Percentiles rank a stretch among this genome's conserved stretches.
phyloP scores from a whole-genome alignment of 1,140 invertebrate species.

The Epicauta chinensis region DNA sequence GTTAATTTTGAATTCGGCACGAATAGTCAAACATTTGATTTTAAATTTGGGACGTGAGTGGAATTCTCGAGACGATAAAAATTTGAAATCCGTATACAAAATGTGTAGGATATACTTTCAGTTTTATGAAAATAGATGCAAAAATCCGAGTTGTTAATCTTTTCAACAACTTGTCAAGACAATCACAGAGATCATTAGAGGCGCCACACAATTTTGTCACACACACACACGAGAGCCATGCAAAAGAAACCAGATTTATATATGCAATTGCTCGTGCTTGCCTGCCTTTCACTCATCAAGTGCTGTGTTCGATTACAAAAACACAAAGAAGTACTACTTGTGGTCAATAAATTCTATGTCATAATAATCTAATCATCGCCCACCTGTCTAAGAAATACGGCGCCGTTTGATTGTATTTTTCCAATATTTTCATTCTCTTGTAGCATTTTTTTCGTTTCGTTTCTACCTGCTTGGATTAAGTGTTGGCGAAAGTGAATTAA shows the following conservation, averaged over 20 bases:
- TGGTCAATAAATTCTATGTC: conserved; percentile 17
- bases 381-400: conserved; percentile 22
- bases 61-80: too few relatives aligned
- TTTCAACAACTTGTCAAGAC: too few relatives aligned
- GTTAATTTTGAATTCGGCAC: too few relatives aligned
- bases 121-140: too few relatives aligned
- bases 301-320: conserved; percentile 5
- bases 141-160: too few relatives aligned
- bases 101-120: too few relatives aligned
- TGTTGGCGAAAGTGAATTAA: conserved; percentile 13
- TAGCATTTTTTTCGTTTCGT: background rate
- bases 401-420: conserved; percentile 13
- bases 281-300: conserved; percentile 19
- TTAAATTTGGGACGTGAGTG: too few relatives aligned
- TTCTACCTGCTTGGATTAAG: too few relatives aligned
- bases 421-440: conserved; percentile 3
- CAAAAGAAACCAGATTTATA: conserved; percentile 11
- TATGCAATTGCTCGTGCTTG: too few relatives aligned
- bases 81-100: too few relatives aligned
- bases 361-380: conserved; percentile 19
- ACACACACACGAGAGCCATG: background rate
- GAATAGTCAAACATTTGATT: too few relatives aligned
- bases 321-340: conserved; percentile 11
- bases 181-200: conserved; percentile 11
- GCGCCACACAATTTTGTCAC: conserved; percentile 15